Evolutionary conservation across 2,797 vertebrate species (phyloP).

Genomic region (Antennarius maculatus): DNA sequence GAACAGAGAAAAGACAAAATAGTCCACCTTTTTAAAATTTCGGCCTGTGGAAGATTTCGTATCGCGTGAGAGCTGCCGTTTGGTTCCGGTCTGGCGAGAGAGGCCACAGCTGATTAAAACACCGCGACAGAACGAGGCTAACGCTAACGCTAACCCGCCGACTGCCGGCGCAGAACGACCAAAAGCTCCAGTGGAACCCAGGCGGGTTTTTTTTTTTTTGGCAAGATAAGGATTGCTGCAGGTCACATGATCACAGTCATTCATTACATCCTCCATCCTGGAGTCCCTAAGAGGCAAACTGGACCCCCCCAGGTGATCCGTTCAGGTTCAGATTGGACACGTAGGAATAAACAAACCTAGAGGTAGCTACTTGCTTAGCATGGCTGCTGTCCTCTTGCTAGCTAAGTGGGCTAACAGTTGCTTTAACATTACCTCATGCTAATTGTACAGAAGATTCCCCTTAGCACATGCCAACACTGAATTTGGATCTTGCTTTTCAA

Average conservation of each 20-base stretch:
- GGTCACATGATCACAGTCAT: slow-evolving; percentile 2
- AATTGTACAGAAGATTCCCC: no score
- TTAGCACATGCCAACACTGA: no score
- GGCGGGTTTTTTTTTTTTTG: slow-evolving; percentile 50
- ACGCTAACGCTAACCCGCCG: slow-evolving; percentile 62
- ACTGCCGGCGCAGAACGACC: slow-evolving; percentile 26
- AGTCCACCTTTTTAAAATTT: slow-evolving; percentile 34
- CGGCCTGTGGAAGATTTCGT: slow-evolving; percentile 51
- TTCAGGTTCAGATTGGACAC: no score
- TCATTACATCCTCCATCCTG: no score
- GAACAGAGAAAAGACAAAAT: slow-evolving; percentile 11
- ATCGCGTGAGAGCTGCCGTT: slow-evolving; percentile 68
- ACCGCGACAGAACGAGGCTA: slow-evolving; percentile 58
- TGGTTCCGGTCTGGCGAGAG: slow-evolving; percentile 57
- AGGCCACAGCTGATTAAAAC: slow-evolving; percentile 45
- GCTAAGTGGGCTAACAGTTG: no score
- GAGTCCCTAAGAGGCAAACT: no score
- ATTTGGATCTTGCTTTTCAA: no score
- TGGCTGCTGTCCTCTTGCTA: no score
- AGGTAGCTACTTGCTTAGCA: no score
- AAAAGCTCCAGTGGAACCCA: slow-evolving; percentile 35
- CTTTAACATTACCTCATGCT: no score
- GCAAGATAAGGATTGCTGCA: slow-evolving; percentile 49
- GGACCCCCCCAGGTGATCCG: no score
- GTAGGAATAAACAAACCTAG: no score